phyloP scores from a whole-genome alignment of 2,797 vertebrate genomes.

The Alcedo atthis region DNA sequence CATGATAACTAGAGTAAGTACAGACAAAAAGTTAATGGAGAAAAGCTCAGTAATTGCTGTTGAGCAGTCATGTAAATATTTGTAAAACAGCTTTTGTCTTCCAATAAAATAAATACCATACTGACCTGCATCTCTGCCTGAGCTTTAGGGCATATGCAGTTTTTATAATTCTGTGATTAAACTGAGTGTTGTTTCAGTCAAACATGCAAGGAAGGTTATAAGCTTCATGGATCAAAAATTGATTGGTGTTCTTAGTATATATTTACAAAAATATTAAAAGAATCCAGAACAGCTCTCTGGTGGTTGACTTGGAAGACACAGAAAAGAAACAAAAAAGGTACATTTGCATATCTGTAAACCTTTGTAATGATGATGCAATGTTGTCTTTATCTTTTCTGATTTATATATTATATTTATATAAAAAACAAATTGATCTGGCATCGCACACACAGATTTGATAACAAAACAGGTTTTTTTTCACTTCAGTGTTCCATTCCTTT shows the following conservation, averaged over 20 bases:
- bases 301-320: not conserved
- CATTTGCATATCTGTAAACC: not conserved
- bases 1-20: slow-evolving; percentile 9
- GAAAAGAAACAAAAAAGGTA: not conserved
- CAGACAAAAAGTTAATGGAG: slow-evolving; percentile 28
- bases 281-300: not conserved
- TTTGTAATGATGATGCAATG: not conserved
- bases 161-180: slow-evolving; percentile 24
- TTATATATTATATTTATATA: not conserved
- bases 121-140: slow-evolving; percentile 19
- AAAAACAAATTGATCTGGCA: not conserved
- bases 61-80: slow-evolving; percentile 67
- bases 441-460: not conserved
- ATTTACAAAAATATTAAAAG: not conserved
- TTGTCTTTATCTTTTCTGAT: not conserved
- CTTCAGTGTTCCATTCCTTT: not conserved
- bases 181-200: not conserved
- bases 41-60: slow-evolving; percentile 47
- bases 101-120: not conserved
- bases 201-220: not conserved
- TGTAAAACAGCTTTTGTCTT: slow-evolving; percentile 41
- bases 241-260: not conserved
- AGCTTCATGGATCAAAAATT: not conserved
- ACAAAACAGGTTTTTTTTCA: not conserved
- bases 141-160: not conserved